Percentiles rank a stretch among this genome's conserved stretches.
These are phyloP conservation scores for Cepphus grylle DNA, from an alignment of 2,113 vertebrate genomes.

Conservation along the genomic window DNA sequence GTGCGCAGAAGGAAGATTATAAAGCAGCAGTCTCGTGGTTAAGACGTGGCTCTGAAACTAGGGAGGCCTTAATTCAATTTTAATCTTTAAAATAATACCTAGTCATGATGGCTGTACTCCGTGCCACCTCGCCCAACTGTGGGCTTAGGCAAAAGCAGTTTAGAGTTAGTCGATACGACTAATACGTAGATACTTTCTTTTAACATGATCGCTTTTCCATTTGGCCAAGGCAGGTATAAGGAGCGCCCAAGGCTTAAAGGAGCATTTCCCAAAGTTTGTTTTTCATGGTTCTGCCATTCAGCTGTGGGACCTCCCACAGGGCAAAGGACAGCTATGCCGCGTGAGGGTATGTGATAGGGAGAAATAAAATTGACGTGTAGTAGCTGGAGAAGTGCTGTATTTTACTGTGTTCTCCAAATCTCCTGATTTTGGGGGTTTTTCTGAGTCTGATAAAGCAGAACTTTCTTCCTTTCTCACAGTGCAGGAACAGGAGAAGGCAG, in stretches of 20 bases:
- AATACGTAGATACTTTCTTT: background rate
- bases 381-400: background rate
- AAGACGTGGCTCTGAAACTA: background rate
- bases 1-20: background rate
- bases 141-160: background rate
- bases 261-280: background rate
- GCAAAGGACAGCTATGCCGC: background rate
- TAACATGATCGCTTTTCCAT: background rate
- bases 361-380: background rate
- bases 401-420: background rate
- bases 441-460: background rate
- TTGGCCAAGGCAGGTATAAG: background rate
- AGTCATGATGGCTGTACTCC: background rate
- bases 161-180: background rate
- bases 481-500: background rate
- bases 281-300: background rate
- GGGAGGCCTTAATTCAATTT: background rate
- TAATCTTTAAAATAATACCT: background rate
- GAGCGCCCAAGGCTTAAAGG: too few relatives aligned
- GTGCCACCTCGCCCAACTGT: background rate
- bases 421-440: background rate
- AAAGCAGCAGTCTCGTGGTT: background rate
- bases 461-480: background rate
- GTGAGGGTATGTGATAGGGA: background rate
- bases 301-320: background rate